Evolutionary conservation across 2,888 invertebrate species (phyloP).

Genomic region (Sesia apiformis): DNA sequence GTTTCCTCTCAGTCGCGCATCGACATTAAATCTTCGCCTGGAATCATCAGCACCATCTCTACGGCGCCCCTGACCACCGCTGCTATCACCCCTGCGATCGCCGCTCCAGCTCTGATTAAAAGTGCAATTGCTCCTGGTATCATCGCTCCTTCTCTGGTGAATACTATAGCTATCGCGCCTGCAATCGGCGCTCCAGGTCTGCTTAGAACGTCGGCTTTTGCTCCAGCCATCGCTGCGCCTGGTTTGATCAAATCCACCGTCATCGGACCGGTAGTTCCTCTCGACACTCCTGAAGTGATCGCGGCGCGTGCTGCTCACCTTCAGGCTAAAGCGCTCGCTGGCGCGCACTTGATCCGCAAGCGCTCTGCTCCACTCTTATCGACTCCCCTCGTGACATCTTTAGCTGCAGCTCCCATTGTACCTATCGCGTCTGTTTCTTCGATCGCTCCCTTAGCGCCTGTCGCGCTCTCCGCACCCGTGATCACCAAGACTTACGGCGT

Average conservation of each 20-base stretch:
- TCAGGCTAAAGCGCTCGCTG: slow-evolving; percentile 48
- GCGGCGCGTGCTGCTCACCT: slow-evolving; percentile 57
- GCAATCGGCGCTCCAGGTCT: slow-evolving; percentile 7
- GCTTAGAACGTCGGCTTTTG: slow-evolving; percentile 2
- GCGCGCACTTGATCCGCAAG: slow-evolving; percentile 50
- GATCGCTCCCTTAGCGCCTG: slow-evolving; percentile 16
- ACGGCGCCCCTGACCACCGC: slow-evolving; percentile 29
- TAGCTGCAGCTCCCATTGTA: slow-evolving; percentile 18
- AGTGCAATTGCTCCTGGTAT: slow-evolving; percentile 7
- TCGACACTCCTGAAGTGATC: slow-evolving; percentile 53
- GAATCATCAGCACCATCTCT: slow-evolving; percentile 38
- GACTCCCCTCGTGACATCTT: background rate
- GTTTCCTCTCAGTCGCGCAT: slow-evolving; percentile 34
- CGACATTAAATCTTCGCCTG: slow-evolving; percentile 50
- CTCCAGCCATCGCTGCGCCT: slow-evolving; percentile 20
- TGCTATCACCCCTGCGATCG: slow-evolving; percentile 25
- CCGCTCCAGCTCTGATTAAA: slow-evolving; percentile 19
- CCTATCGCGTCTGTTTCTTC: slow-evolving; percentile 22
- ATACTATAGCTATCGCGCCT: slow-evolving; percentile 12
- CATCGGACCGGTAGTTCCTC: slow-evolving; percentile 30
- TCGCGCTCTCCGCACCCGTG: slow-evolving; percentile 30
- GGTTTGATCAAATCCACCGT: slow-evolving; percentile 2
- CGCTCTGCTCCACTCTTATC: slow-evolving; percentile 35
- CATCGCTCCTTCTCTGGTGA: slow-evolving; percentile 9
- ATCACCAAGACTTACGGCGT: slow-evolving; percentile 44